Evolutionary conservation across 2,113 vertebrate genomes (phyloP).

Genomic region (Mola mola): DNA sequence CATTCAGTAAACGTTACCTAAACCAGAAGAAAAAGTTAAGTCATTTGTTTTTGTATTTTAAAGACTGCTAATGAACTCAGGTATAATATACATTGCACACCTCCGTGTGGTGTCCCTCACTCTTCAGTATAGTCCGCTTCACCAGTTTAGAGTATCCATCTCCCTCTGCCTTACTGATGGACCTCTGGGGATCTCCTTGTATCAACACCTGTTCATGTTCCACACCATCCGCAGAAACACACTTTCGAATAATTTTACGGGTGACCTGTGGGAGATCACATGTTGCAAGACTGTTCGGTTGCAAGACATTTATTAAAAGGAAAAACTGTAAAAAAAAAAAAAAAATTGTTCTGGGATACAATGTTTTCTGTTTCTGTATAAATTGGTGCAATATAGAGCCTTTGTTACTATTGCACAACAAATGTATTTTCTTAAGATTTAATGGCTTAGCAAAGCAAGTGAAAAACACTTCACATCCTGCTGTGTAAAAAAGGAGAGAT

Average conservation of each 20-base stretch:
- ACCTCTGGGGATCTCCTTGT: conserved; percentile 80
- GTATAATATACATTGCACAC: conserved; percentile 66
- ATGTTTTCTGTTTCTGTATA: background rate
- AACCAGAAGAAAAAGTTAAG: background rate
- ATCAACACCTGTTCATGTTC: conserved; percentile 83
- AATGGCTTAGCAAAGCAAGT: background rate
- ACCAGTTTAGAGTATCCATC: conserved; percentile 87
- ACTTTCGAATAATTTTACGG: conserved; percentile 88
- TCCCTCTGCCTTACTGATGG: conserved; percentile 75
- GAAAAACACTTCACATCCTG: background rate
- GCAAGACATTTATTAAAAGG: background rate
- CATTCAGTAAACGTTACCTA: conserved; percentile 88
- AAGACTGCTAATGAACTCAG: background rate
- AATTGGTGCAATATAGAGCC: background rate
- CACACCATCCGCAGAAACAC: conserved; percentile 83
- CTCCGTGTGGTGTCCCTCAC: conserved; percentile 88
- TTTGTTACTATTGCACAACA: background rate
- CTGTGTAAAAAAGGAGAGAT: background rate
- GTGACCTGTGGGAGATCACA: conserved; percentile 83
- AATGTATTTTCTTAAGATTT: background rate
- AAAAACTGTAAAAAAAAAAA: too few species aligned
- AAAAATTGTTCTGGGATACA: background rate
- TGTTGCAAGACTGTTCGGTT: background rate
- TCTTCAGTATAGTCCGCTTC: conserved; percentile 89
- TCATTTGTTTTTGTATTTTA: background rate